These are phyloP conservation scores for Xiphydria camelus DNA, from an alignment of 2,888 invertebrate genomes.

Conservation along the genomic window DNA sequence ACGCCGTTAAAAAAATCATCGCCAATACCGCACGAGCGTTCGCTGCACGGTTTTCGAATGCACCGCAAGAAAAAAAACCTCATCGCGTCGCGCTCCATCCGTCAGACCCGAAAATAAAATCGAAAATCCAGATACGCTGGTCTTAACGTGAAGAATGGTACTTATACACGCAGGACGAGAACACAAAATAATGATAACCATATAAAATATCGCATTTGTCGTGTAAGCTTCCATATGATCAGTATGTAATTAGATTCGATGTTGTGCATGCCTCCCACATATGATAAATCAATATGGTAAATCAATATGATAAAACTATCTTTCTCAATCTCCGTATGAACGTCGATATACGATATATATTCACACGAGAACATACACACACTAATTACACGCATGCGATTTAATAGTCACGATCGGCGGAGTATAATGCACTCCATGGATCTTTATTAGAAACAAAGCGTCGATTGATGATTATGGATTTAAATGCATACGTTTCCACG, in stretches of 20 bases:
- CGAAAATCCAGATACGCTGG: constrained; percentile 2
- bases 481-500: too few species aligned
- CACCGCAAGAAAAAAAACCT: too few species aligned
- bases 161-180: background rate
- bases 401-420: too few species aligned
- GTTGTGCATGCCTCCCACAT: constrained; percentile 12
- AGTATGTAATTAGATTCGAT: constrained; percentile 10
- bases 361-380: background rate
- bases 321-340: background rate
- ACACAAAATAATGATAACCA: background rate
- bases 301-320: background rate
- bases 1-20: too few species aligned
- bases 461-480: too few species aligned
- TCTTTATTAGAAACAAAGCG: background rate
- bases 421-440: too few species aligned
- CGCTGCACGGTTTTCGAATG: too few species aligned
- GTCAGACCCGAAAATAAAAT: too few species aligned
- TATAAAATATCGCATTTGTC: constrained; percentile 9
- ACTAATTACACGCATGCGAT: too few species aligned
- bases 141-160: constrained; percentile 1
- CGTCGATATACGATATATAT: constrained; percentile 3
- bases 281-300: background rate
- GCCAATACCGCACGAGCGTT: too few species aligned
- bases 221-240: constrained; percentile 18
- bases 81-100: too few species aligned